Base-by-base conservation (phyloP, 2,888 invertebrate species). In the Melipona bicolor region DNA sequence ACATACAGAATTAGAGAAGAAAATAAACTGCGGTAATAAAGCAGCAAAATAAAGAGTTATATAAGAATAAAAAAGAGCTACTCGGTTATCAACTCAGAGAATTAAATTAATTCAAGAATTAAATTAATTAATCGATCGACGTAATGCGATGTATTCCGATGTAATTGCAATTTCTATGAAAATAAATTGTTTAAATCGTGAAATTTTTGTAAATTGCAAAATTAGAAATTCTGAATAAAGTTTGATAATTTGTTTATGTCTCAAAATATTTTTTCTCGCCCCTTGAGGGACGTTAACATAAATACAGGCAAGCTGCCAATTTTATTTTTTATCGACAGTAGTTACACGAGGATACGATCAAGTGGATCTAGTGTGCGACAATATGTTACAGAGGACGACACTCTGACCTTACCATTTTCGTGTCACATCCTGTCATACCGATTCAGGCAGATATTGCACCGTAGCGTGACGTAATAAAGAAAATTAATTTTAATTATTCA, bases 271-370 rank as follows among this genome's bases (percentile, higher is more conserved):
- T n/a, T 17, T 17, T 13, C 3, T 0, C 19, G 71, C 79, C 54
- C 81, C 81, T 81, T 72, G 6, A 4, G 13, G 6, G n/a, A 79
- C 68, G 72, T 56, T 68, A 74, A 24, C 78, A 32, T 43, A 43
- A 36, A 43, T 54, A 17, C 67, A 52, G 6, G 3, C n/a, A 13
- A 21, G n/a, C 36, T 50, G 27, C 27, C 17, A 70, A 50, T 50
- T 50, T 68, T 5, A 21, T 61, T 15, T n/a, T 50, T 76, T 76
- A 72, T 56, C 72, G 49, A 56, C 36, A 65, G 19, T 65, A 50
- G 3, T 19, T n/a, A 3, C 17, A n/a, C 32, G 59, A 24, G 24
- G 52, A 64, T 50, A 32, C 19, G n/a, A 68, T 5, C 64, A 32
- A 54, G 9, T 4, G 13, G 3, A 13, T 32, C 5, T 32, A 13